Evolutionary conservation across 1,140 invertebrate genomes (phyloP).

Genomic region (Chionoecetes opilio): DNA sequence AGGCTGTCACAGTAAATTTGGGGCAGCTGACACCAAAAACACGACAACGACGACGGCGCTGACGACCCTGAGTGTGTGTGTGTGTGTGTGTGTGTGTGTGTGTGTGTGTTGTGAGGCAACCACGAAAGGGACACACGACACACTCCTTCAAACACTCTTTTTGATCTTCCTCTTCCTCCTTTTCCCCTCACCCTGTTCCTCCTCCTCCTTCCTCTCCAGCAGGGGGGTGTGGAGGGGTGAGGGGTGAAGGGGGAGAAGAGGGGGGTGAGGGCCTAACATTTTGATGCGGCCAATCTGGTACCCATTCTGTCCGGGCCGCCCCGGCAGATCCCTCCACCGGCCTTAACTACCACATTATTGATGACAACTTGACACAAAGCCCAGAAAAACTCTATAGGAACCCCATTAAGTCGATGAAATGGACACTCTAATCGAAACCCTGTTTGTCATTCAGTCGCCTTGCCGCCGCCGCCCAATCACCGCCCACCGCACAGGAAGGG

Average conservation of each 20-base stretch:
- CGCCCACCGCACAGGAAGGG: background rate
- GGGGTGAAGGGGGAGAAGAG: background rate
- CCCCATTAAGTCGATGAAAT: slow-evolving; percentile 80
- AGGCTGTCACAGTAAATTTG: slow-evolving; percentile 38
- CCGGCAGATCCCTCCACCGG: slow-evolving; percentile 71
- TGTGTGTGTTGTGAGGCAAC: background rate
- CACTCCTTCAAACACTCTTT: slow-evolving; percentile 64
- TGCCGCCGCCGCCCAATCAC: slow-evolving; percentile 66
- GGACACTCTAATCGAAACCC: slow-evolving; percentile 79
- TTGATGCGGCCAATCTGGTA: slow-evolving; percentile 44
- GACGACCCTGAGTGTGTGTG: background rate
- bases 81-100: slow-evolving; percentile 38
- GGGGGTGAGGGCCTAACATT: background rate
- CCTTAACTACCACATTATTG: slow-evolving; percentile 80
- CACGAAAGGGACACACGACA: background rate
- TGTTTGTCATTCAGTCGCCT: slow-evolving; percentile 78
- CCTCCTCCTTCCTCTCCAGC: background rate
- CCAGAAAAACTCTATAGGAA: slow-evolving; percentile 80
- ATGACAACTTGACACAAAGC: slow-evolving; percentile 79
- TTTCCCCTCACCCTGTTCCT: background rate
- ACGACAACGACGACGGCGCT: background rate
- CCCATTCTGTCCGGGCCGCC: slow-evolving; percentile 23
- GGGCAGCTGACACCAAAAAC: background rate
- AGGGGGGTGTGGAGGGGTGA: background rate
- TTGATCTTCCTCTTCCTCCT: slow-evolving; percentile 27